Percentiles rank a stretch among this genome's conserved stretches.
These are phyloP conservation scores for Formicarius rufipectus DNA, from an alignment of 2,113 vertebrate genomes.

Conservation along the genomic window DNA sequence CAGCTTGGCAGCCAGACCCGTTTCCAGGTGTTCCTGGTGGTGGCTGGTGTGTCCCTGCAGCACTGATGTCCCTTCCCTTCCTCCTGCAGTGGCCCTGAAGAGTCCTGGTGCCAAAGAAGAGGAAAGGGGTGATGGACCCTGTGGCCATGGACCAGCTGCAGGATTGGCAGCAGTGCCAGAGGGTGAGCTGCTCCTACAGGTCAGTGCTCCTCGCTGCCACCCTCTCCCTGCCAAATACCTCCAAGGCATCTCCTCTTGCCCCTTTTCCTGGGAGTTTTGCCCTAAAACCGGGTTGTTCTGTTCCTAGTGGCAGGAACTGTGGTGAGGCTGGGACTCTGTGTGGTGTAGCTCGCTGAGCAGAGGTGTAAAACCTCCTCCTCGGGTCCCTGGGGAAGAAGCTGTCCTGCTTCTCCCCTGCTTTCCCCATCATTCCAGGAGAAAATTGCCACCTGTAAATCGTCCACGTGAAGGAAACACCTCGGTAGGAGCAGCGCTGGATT, in stretches of 20 bases:
- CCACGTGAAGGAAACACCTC: background rate
- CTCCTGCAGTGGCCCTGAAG: slow-evolving; percentile 71
- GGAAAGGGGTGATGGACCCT: background rate
- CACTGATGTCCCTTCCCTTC: slow-evolving; percentile 17
- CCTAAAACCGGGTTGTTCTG: background rate
- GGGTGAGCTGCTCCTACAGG: slow-evolving; percentile 80
- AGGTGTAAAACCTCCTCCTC: background rate
- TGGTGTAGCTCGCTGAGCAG: background rate
- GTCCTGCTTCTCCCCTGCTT: background rate
- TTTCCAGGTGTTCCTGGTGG: background rate
- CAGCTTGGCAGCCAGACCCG: background rate
- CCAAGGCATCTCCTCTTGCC: background rate
- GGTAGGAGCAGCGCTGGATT: background rate
- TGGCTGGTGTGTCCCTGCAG: slow-evolving; percentile 21
- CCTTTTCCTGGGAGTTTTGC: background rate
- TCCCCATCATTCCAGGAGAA: background rate
- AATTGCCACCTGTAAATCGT: background rate
- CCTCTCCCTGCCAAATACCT: background rate
- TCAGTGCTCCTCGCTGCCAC: slow-evolving; percentile 25
- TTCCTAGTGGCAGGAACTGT: background rate
- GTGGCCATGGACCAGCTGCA: background rate
- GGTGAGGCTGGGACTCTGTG: background rate
- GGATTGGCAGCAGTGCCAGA: slow-evolving; percentile 48
- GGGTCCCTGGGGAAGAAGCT: background rate
- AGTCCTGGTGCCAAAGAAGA: background rate